Evolutionary conservation across 1,140 invertebrate genomes (phyloP), one percentile per base, ranked within the genome.

Genomic region (Cydia amplana): DNA sequence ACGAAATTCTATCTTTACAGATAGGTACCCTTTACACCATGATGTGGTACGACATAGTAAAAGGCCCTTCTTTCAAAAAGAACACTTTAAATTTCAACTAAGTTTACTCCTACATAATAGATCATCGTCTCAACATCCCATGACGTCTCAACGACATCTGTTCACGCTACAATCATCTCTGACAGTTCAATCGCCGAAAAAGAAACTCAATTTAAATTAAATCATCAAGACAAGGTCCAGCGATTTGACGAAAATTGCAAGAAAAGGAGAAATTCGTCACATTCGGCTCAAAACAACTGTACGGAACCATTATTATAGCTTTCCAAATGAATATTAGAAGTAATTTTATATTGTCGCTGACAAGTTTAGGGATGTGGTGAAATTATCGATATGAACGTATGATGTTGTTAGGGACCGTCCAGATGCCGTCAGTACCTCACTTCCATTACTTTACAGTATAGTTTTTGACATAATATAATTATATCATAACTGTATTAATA

Each of bases 261-360:
- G 28, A 20, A 36, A 70, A 70, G 32, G 65, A 70, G 65, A 70
- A 70, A 70, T 70, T 70, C n/a, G 65, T 70, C 65, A 70, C 32
- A 70, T 70, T 70, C n/a, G 65, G n/a, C 16, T 70, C 28, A 16
- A n/a, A 25, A 28, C 25, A 28, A 64, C 63, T 7, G 32, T 70
- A 70, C n/a, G 28, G 32, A 70, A 36, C 65, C 65, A 70, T 43
- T 70, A 70, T 70, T 70, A 70, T 36, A 23, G 28, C 65, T 70
- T 70, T 70, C 65, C 65, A 65, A 36, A 65, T n/a, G 65, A 36
- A 70, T 70, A 36, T 70, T 70, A 70, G 36, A 36, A 70, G 65
- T 40, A 70, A 70, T 70, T 70, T 70, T 43, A 70, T 36, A 60
- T 70, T 43, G n/a, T 70, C 32, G 65, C 6, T 70, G 65, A 70